A percentile compares a stretch with the other conserved stretches of the same genome.
These are phyloP conservation scores for Epinephelus cyanopodus DNA, from an alignment of 2,113 vertebrate species.

Conservation along the genomic window DNA sequence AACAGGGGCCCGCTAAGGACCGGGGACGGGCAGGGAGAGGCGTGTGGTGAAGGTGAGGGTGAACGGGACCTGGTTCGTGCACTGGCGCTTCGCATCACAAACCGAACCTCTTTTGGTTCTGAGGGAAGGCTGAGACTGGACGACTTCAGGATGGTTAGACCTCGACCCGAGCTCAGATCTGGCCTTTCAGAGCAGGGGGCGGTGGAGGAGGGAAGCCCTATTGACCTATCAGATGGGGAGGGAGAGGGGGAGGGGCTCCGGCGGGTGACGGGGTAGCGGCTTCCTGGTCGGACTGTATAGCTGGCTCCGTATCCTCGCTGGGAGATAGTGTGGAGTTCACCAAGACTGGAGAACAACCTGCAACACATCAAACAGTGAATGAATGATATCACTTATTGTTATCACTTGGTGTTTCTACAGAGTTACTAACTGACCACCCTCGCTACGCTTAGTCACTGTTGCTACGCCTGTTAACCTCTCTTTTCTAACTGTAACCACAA, in stretches of 20 bases:
- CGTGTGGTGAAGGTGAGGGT: constrained; percentile 92
- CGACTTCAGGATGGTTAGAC: constrained; percentile 95
- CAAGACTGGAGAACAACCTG: constrained; percentile 99
- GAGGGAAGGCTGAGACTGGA: constrained; percentile 97
- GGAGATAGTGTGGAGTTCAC: constrained; percentile 97
- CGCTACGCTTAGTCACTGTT: not conserved
- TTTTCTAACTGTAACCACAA: no score
- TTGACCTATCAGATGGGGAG: constrained; percentile 87
- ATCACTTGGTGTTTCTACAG: not conserved
- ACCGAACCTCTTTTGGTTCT: constrained; percentile 97
- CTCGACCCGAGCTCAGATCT: constrained; percentile 76
- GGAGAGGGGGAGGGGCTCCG: constrained; percentile 95
- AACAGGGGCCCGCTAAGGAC: constrained; percentile 87
- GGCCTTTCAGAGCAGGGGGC: constrained; percentile 78
- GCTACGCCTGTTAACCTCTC: not conserved
- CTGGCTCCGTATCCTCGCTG: constrained; percentile 93
- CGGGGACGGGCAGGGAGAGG: constrained; percentile 89
- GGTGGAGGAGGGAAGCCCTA: constrained; percentile 83
- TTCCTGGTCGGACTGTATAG: constrained; percentile 95
- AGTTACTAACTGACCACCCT: no score
- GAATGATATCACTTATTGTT: not conserved
- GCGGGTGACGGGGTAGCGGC: constrained; percentile 94
- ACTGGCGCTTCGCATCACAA: constrained; percentile 96
- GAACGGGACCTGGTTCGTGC: constrained; percentile 95
- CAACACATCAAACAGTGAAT: constrained; percentile 19